Evolutionary conservation across 2,888 invertebrate genomes (phyloP).

Genomic region (Agrochola macilenta): DNA sequence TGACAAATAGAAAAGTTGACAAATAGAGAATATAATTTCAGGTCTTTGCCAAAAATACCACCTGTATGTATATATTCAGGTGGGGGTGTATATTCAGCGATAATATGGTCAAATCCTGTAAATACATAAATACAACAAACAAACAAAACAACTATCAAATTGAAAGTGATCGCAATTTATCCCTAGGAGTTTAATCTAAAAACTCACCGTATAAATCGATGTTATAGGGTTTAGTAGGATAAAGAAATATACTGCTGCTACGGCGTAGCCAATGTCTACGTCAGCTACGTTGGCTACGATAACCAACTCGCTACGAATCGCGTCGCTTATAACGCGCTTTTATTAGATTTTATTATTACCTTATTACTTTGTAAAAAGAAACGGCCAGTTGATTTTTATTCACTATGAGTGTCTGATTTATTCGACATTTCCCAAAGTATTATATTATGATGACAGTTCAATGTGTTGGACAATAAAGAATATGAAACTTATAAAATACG

Average conservation of each 20-base stretch:
- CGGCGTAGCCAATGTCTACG: constrained; percentile 27
- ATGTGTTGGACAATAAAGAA: no score
- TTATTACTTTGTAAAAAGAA: neutral
- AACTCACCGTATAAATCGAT: neutral
- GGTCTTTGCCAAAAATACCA: neutral
- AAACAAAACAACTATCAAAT: no score
- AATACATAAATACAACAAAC: no score
- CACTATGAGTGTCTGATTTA: no score
- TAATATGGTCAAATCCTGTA: no score
- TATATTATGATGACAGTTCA: no score
- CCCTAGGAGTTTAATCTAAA: neutral
- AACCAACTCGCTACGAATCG: constrained; percentile 2
- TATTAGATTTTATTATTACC: constrained; percentile 4
- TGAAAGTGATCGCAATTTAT: neutral
- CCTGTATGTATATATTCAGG: neutral
- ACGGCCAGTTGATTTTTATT: neutral
- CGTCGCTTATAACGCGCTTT: neutral
- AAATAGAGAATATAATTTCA: neutral
- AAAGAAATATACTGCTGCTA: constrained; percentile 14
- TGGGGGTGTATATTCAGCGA: neutral
- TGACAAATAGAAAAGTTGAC: neutral
- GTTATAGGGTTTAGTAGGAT: neutral
- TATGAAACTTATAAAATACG: no score
- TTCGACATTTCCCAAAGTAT: no score
- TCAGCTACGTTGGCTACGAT: constrained; percentile 9